These are phyloP conservation scores for Anarsia innoxiella DNA, from an alignment of 2,888 invertebrate species.

Conservation along the genomic window DNA sequence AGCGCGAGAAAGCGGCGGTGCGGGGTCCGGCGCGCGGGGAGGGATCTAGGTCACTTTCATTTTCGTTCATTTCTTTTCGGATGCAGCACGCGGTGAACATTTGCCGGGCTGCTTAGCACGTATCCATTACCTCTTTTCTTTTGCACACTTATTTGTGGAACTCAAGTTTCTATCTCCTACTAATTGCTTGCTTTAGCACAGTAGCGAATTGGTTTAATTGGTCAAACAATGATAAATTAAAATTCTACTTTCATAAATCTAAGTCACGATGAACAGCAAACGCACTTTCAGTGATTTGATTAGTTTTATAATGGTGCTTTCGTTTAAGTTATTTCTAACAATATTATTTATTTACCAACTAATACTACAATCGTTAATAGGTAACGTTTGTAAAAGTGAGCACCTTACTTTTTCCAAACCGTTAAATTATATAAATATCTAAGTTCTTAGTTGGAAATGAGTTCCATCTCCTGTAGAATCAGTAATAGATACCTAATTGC, in stretches of 20 bases:
- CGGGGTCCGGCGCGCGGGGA: conserved; percentile 31
- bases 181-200: conserved; percentile 18
- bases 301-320: too few relatives aligned
- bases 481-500: too few relatives aligned
- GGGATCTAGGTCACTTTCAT: conserved; percentile 70
- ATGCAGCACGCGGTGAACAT: conserved; percentile 59
- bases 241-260: conserved; percentile 13
- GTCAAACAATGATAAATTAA: conserved; percentile 14
- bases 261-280: conserved; percentile 8
- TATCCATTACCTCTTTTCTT: conserved; percentile 59
- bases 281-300: not conserved
- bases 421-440: too few relatives aligned
- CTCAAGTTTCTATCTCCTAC: conserved; percentile 23
- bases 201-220: conserved; percentile 15
- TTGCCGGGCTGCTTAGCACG: conserved; percentile 57
- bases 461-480: too few relatives aligned
- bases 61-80: conserved; percentile 74
- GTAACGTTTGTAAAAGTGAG: too few relatives aligned
- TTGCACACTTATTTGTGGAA: conserved; percentile 41
- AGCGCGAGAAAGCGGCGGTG: conserved; percentile 63
- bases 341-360: too few relatives aligned
- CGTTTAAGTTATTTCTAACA: too few relatives aligned
- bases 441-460: too few relatives aligned
- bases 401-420: too few relatives aligned
- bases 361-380: too few relatives aligned